phyloP scores from a whole-genome alignment of 2,797 vertebrate genomes.

The Phaenicophaeus curvirostris region DNA sequence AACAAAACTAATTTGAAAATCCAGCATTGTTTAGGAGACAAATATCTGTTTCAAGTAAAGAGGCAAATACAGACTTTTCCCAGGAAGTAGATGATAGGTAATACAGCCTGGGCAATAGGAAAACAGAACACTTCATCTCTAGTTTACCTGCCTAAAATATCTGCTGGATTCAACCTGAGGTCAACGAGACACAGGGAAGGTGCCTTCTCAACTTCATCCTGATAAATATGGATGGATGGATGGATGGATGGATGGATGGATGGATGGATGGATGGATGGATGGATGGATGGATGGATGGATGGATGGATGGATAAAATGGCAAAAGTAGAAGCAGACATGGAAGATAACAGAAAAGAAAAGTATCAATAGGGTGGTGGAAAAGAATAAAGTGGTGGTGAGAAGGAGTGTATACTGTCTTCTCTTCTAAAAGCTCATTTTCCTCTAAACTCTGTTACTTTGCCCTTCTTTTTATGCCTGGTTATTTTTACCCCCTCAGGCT shows the following conservation, averaged over 20 bases:
- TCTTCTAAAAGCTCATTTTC: not conserved
- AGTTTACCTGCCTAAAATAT: not conserved
- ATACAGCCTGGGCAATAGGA: not conserved
- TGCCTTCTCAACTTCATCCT: not conserved
- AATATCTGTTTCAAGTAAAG: not conserved
- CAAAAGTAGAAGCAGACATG: not conserved
- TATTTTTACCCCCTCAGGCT: not conserved
- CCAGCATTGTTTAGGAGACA: not conserved
- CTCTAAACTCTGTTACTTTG: not conserved
- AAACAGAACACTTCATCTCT: not conserved
- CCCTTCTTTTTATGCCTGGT: not conserved
- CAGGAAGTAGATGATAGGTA: not conserved
- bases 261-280: not conserved
- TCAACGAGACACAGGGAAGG: not conserved
- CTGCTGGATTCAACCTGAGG: not conserved
- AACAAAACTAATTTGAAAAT: not conserved
- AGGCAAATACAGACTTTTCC: not conserved
- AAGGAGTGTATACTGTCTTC: not conserved
- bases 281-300: not conserved
- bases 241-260: too few relatives aligned
- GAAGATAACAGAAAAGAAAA: not conserved
- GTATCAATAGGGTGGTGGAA: not conserved
- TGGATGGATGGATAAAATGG: not conserved
- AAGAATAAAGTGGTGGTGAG: not conserved
- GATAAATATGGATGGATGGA: not conserved